These are phyloP conservation scores for Aquatica leii DNA, from an alignment of 2,888 invertebrate genomes.

Conservation along the genomic window DNA sequence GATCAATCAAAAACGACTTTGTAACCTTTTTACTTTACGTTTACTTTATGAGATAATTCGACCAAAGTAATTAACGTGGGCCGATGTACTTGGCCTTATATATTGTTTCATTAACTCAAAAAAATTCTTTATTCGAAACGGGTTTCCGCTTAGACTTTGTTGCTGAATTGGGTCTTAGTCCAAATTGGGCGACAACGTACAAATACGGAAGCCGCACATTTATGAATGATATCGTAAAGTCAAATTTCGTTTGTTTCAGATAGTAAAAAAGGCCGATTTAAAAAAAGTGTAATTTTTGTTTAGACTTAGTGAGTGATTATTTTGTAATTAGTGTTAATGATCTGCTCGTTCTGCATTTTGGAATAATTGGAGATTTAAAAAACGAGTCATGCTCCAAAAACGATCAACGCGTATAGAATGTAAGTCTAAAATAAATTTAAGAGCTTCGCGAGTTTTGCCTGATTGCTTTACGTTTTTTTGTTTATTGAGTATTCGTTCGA, in stretches of 20 bases:
- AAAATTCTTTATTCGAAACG: not conserved
- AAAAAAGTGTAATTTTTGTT: not conserved
- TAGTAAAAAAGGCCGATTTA: too few species aligned
- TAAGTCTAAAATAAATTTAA: conserved; percentile 66
- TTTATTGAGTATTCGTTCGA: conserved; percentile 42
- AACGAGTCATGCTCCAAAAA: conserved; percentile 79
- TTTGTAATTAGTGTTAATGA: conserved; percentile 18
- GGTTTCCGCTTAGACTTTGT: too few species aligned
- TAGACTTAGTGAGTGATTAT: too few species aligned
- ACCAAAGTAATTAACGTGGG: conserved; percentile 9
- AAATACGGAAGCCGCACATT: too few species aligned
- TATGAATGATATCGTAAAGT: too few species aligned
- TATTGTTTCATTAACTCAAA: not conserved
- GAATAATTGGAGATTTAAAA: conserved; percentile 20
- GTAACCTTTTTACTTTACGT: too few species aligned
- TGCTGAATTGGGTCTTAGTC: too few species aligned
- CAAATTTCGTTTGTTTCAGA: too few species aligned
- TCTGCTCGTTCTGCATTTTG: conserved; percentile 30
- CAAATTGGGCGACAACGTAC: too few species aligned
- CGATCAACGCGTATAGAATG: conserved; percentile 90
- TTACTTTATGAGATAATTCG: not conserved
- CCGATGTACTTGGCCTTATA: too few species aligned
- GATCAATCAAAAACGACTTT: too few species aligned
- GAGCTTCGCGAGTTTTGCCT: conserved; percentile 12
- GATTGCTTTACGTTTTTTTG: conserved; percentile 19